Base-by-base conservation (phyloP, 2,888 invertebrate species). In the Melipona bicolor region DNA sequence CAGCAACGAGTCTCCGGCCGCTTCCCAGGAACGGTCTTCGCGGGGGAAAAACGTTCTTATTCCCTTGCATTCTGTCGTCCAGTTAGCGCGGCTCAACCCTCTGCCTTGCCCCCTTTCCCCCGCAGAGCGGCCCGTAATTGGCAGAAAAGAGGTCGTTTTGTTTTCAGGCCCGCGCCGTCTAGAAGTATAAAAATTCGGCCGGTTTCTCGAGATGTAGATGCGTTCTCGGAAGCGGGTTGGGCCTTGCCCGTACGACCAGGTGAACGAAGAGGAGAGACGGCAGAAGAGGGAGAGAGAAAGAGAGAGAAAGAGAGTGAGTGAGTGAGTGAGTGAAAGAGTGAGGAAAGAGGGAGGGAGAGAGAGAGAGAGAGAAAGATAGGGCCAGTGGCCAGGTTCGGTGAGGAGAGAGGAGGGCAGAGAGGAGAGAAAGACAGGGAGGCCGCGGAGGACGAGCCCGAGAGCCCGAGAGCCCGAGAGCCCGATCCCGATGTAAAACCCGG, bases 131-230 rank as follows among this genome's bases (percentile, higher is more conserved):
- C 68, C 71, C 72, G 82, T 89, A 88, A 88, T 89, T 89, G 88
- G 89, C 89, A 86, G 86, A 80, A 80, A 85, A 81, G 79, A 73
- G 69, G 82, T 84, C 77, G 81, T 89, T 89, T 89, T 88, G 86
- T 89, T 89, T 87, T 88, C 84, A 87, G 86, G 82, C 83, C 84
- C 82, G 85, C 78, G 85, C 85, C 84, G 89, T 89, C 89, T 89
- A 85, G 87, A 78, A 82, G 82, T 79, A 91, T 88, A 92, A 92
- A 92, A 91, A 91, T 92, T 91, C 90, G 90, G 85, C 90, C 90
- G 90, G 91, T 91, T 92, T 91, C 90, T 90, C 84, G 88, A 90
- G 85, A 90, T 91, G 92, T 92, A 92, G 92, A 92, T 91, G 91
- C 91, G 89, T 91, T 91, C 91, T 92, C 90, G 87, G 89, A 89